A percentile compares a stretch with the other conserved stretches of the same genome.
These are phyloP conservation scores for Pyrrhosoma nymphula DNA, from an alignment of 2,888 invertebrate genomes.

Conservation along the genomic window DNA sequence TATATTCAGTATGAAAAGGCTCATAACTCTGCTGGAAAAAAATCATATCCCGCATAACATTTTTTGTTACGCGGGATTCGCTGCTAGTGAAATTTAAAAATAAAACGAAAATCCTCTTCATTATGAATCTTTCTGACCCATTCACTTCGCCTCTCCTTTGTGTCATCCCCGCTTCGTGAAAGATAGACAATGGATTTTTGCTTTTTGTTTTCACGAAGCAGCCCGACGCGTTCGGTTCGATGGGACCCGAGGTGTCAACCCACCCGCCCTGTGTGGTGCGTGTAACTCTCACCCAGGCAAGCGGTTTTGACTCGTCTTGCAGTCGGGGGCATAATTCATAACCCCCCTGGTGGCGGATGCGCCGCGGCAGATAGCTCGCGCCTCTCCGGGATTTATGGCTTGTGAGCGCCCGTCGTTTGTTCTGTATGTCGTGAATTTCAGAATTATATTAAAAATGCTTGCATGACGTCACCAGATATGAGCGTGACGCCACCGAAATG, in stretches of 20 bases:
- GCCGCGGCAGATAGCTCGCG: constrained; percentile 3
- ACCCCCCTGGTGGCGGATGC: not conserved
- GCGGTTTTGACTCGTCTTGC: not conserved
- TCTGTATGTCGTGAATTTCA: not conserved
- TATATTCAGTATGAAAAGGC: no score
- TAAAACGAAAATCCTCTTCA: not conserved
- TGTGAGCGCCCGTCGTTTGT: not conserved
- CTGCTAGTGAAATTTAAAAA: not conserved
- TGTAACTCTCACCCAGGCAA: not conserved
- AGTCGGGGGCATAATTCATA: not conserved
- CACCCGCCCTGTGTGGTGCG: not conserved
- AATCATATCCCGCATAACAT: no score
- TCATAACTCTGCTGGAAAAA: no score
- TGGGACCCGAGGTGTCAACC: not conserved
- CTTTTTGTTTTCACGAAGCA: not conserved
- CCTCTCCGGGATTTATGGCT: not conserved
- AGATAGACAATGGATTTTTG: not conserved
- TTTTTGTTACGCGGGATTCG: no score
- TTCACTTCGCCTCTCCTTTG: not conserved
- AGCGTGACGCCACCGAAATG: not conserved
- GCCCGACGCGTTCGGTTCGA: not conserved
- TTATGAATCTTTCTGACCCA: not conserved
- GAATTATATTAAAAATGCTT: not conserved
- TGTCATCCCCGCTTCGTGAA: not conserved
- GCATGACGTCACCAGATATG: not conserved